Evolutionary conservation across 2,797 vertebrate species (phyloP), one percentile per base, ranked within the genome.

Genomic region (Bradypodion pumilum): DNA sequence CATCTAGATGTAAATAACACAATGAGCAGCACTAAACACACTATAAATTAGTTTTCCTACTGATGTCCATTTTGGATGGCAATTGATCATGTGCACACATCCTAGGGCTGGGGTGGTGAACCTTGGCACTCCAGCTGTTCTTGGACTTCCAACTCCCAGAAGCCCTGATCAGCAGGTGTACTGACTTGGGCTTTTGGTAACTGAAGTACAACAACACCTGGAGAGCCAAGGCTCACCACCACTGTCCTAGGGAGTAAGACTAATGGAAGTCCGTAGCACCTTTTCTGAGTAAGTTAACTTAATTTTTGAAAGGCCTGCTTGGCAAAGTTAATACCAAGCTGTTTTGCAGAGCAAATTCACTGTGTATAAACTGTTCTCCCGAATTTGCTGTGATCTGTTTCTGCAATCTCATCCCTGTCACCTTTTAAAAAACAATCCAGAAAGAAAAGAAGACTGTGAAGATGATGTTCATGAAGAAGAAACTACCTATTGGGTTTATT

Each of bases 391-490:
- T 29, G 7, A 23, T 60, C 10, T 37, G 8, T 56, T 40, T 76
- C 21, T 59, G 23, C 35, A 49, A 65, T 12, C 19, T 74, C 19
- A 15, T 62, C 37, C 21, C 78, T 92, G 21, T 56, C 29, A 16
- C 73, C 19, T 56, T 56, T n/a, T 40, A 1, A 49, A 52, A 52
- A 40, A 52, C 35, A 32, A 52, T 87, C 2, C 91, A 97, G 98
- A 95, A 94, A 0, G 92, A 95, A 7, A 95, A 89, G 1, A 97
- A 94, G 87, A 88, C 94, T 1, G 97, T 98, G 89, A 96, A 96
- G 92, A 98, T 99, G 98, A 99, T 98, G 98, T 75, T 82, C 65
- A 95, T 95, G 88, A 94, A 96, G 70, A 83, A 85, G 2, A 94
- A 12, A 3, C 97, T 97, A 87, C 95, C 95, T 2, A 81, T 97